Evolutionary conservation across 64 coral and sea anemone genomes (phyloP), one percentile per base, ranked within the genome.

Genomic region (Pachyseris speciosa): DNA sequence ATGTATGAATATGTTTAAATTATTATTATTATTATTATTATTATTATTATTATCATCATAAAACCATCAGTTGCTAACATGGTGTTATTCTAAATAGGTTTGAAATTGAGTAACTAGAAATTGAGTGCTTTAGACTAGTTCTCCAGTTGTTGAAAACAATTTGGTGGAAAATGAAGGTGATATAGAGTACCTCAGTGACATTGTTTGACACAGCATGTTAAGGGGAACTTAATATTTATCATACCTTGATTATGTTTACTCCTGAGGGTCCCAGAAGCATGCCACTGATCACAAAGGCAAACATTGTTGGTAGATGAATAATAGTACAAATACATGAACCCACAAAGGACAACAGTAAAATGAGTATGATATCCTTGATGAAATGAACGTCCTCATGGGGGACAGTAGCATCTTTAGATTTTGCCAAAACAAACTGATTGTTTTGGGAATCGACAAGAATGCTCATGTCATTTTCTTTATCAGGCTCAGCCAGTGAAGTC

Each of bases 341-440:
- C 37, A 93, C 43, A 77, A 99, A 99, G 44, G 90, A 95, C 27
- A 95, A 83, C 52, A 99, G 40, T 31, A 95, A 44, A 68, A 99
- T 95, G 31, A 78, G 90, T 26, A 99, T 90, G 66, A 99, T 95
- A 72, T 95, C 94, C 33, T 91, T 92, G 57, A 99, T 95, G 37
- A 99, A 86, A 41, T 99, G 97, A 25, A 95, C 45, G 87, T 99
- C 97, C 60, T 99, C 97, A 33, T 99, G 93, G 13, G 97, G 94
- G 25, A 95, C 50, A 44, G 94, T 95, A 6, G 90, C 86, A 93
- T 99, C 97, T 57, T 99, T 99, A 57, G 97, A 83, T 43, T 99
- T 99, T 36, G 97, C 80, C 44, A 99, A 67, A 10, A 99, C 97
- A 93, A 93, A 99, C 59, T 99, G 90, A 78, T 99, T 99, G 42